Percentiles rank a stretch among this genome's conserved stretches.
phyloP scores from a whole-genome alignment of 1,140 invertebrate species.

The Sesamia nonagrioides region DNA sequence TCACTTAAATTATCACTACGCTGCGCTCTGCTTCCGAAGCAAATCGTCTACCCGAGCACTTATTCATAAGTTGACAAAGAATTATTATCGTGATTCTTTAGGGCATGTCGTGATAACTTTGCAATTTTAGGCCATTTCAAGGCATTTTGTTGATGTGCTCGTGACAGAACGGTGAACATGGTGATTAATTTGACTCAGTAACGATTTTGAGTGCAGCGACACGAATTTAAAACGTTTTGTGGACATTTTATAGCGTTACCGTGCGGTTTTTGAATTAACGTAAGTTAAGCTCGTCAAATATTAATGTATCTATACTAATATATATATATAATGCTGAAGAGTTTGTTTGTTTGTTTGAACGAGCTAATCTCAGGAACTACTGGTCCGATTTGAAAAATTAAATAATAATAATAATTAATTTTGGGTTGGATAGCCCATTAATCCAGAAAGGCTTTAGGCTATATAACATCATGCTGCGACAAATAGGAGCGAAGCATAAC shows the following conservation, averaged over 20 bases:
- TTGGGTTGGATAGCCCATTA: too few species aligned
- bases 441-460: too few species aligned
- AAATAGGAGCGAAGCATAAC: too few species aligned
- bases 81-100: constrained; percentile 33
- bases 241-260: neutral
- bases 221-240: constrained; percentile 27
- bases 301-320: too few species aligned
- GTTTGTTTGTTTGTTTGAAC: too few species aligned
- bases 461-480: too few species aligned
- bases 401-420: too few species aligned
- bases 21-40: neutral
- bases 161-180: constrained; percentile 34
- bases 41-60: neutral
- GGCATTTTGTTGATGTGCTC: constrained; percentile 24
- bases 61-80: constrained; percentile 13
- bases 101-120: constrained; percentile 11
- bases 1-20: neutral
- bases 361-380: too few species aligned
- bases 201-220: constrained; percentile 43
- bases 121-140: constrained; percentile 31
- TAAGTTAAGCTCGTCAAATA: neutral
- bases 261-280: neutral
- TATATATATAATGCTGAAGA: too few species aligned
- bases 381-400: too few species aligned
- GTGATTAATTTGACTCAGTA: constrained; percentile 25